Conservation (phyloP, 2,888 invertebrate species). For the Drosophila ezoana region DNA sequence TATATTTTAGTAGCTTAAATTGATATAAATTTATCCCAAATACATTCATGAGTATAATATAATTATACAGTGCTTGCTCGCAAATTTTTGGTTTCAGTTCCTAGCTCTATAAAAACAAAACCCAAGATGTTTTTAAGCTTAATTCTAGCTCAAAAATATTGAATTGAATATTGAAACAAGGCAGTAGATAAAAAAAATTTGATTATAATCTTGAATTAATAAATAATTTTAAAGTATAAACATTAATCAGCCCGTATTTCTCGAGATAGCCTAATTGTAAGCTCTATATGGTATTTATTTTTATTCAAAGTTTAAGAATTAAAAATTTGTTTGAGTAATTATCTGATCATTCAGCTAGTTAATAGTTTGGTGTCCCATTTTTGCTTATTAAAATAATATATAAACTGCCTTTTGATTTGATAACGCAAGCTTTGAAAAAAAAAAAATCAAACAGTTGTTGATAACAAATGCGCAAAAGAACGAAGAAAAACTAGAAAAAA, state of each 20-base stretch:
- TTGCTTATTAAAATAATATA: background rate
- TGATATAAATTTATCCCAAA: no score
- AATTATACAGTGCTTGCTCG: no score
- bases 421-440: background rate
- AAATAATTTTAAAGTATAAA: background rate
- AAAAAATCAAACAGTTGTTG: background rate
- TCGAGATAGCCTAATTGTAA: background rate
- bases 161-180: no score
- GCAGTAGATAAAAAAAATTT: no score
- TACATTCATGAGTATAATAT: no score
- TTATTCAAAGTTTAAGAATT: background rate
- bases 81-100: no score
- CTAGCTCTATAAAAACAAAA: no score
- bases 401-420: background rate
- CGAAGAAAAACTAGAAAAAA: background rate
- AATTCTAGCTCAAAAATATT: no score
- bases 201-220: no score
- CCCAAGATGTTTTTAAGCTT: no score
- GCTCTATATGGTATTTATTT: background rate
- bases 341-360: background rate
- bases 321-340: no score
- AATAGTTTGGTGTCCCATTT: background rate
- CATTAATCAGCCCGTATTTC: background rate
- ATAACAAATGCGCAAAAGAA: slow-evolving; percentile 25
- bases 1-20: no score